A percentile compares a stretch with the other conserved stretches of the same genome.
Conservation (phyloP, 1,140 invertebrate species). For the Drosophila cardini region DNA sequence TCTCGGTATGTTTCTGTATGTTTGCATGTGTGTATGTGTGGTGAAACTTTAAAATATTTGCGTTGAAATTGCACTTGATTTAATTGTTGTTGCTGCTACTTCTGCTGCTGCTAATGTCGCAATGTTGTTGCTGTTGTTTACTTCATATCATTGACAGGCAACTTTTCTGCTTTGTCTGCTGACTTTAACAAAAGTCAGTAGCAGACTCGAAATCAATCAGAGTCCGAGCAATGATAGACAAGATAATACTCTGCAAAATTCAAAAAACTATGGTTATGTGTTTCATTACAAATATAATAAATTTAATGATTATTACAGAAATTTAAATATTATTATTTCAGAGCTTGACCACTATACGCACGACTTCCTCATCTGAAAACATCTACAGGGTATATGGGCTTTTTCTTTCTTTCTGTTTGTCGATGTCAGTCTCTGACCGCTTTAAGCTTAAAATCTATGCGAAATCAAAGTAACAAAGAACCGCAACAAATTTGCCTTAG, state of each 20-base stretch:
- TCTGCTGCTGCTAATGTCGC: constrained; percentile 53
- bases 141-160: constrained; percentile 68
- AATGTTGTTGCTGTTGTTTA: constrained; percentile 46
- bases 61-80: constrained; percentile 81
- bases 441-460: constrained; percentile 73
- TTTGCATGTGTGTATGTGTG: constrained; percentile 41
- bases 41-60: constrained; percentile 80
- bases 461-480: constrained; percentile 79
- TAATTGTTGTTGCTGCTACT: constrained; percentile 76
- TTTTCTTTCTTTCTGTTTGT: background rate
- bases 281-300: background rate
- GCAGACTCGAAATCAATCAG: constrained; percentile 43
- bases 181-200: constrained; percentile 75
- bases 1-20: constrained; percentile 13
- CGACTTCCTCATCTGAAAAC: no score
- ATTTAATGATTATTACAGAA: background rate
- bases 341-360: no score
- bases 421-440: constrained; percentile 28
- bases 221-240: background rate
- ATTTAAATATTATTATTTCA: background rate
- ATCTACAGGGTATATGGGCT: constrained; percentile 3
- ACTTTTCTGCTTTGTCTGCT: constrained; percentile 60
- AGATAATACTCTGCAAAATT: constrained; percentile 8
- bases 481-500: constrained; percentile 76
- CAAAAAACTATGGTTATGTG: background rate